Evolutionary conservation across 1,140 invertebrate genomes (phyloP), one percentile per base, ranked within the genome.

Genomic region (Aphaenogaster floridana): DNA sequence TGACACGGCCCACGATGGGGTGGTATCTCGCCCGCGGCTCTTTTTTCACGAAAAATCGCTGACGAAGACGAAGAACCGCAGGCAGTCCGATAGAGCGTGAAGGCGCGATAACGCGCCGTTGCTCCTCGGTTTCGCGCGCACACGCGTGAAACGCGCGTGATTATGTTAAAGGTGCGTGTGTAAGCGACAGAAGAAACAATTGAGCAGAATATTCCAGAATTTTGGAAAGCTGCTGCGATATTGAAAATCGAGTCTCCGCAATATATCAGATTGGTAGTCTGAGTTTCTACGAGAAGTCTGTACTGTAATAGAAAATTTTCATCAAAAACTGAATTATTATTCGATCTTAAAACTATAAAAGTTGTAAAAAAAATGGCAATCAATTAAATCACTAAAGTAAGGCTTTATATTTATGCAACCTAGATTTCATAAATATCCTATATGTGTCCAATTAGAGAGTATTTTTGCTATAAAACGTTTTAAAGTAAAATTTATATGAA

Each of bases 31-130:
- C 52, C 39, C 64, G 45, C 36, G 34, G 50, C 15, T 50, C 48
- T 69, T 83, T 78, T 90, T 83, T 79, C 66, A 68, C 85, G 88
- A 87, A 90, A 90, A 90, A 90, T 86, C 79, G 63, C 85, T 90
- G 89, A 90, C 89, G 89, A 90, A 90, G 89, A 90, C 88, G 89
- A 87, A 90, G 78, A 84, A 79, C 54, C 86, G 52, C 71, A 45
- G 36, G 36, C 63, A 63, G 71, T 90, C 72, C 89, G 89, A 90
- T 90, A 90, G 86, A 90, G 84, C 89, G 88, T 90, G 86, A 90
- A 90, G 69, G 59, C 54, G 45, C 88, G 89, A 90, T 90, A 90
- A 90, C 89, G 59, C 88, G 66, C 80, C 72, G 66, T 77, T 83
- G 61, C 79, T 48, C 83, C 71, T 63, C 64, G 71, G 81, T 89